Conservation (phyloP, 2,888 invertebrate genomes). For the Rhagonycha lutea region DNA sequence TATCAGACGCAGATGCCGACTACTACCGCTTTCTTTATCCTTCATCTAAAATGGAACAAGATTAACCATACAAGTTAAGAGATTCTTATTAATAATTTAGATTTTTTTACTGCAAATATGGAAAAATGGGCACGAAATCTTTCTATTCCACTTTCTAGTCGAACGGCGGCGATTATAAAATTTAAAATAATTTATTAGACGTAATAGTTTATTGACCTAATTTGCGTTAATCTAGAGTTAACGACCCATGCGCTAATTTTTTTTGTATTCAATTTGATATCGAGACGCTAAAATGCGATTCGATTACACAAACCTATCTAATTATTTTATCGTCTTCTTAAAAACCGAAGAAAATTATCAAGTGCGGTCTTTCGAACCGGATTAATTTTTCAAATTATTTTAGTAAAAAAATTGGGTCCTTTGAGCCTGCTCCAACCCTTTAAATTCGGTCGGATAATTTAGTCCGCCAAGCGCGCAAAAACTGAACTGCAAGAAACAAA, state of each 20-base stretch:
- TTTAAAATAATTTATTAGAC: background rate
- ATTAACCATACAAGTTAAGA: conserved; percentile 8
- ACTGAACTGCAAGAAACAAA: no score
- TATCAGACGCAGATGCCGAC: conserved; percentile 22
- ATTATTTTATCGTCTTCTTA: background rate
- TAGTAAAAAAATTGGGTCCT: no score
- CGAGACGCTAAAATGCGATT: background rate
- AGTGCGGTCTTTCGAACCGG: no score
- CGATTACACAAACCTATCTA: background rate
- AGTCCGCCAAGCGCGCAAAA: no score
- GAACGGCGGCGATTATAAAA: background rate
- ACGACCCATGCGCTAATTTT: conserved; percentile 1
- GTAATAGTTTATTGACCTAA: conserved; percentile 3
- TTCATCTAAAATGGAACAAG: conserved; percentile 6
- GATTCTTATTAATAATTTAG: conserved; percentile 8
- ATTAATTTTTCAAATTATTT: no score
- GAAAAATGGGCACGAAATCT: background rate
- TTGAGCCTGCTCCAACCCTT: no score
- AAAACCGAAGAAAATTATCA: no score
- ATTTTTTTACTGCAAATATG: background rate
- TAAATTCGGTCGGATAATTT: no score
- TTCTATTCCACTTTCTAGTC: background rate
- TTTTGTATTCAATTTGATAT: background rate
- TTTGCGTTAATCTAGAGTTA: conserved; percentile 1
- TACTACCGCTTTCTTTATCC: conserved; percentile 18